Percentiles rank a stretch among this genome's conserved stretches.
Conservation (phyloP, 2,888 invertebrate genomes). For the Cantharis rustica region DNA sequence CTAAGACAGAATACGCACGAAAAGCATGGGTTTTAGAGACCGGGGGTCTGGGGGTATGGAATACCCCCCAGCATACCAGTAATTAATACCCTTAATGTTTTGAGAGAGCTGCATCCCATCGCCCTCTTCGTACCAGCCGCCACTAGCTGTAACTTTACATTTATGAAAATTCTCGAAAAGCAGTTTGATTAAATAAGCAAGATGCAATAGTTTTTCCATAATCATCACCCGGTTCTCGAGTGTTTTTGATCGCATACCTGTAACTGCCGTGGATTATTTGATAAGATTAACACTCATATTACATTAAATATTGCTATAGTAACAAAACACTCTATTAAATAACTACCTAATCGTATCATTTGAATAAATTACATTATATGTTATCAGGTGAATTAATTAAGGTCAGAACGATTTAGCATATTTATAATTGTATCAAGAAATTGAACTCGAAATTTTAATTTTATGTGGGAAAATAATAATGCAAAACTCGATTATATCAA, state of each 20-base stretch:
- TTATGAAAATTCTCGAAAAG: too few relatives aligned
- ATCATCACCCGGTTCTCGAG: neutral
- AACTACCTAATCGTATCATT: neutral
- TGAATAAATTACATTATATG: neutral
- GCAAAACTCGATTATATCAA: neutral
- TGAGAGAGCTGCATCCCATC: too few relatives aligned
- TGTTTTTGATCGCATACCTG: neutral
- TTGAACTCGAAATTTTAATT: neutral
- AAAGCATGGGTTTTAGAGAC: too few relatives aligned
- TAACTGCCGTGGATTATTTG: neutral
- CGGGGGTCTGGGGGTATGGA: too few relatives aligned
- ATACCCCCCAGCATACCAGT: too few relatives aligned
- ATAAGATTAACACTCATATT: neutral
- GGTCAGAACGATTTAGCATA: neutral
- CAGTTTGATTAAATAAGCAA: too few relatives aligned
- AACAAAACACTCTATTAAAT: neutral
- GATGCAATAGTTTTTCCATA: neutral
- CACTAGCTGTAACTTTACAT: too few relatives aligned
- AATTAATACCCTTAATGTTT: too few relatives aligned
- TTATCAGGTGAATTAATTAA: neutral
- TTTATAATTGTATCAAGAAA: neutral
- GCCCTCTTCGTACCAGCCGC: too few relatives aligned
- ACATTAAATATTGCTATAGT: neutral
- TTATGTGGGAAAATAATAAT: neutral
- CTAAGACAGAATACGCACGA: too few relatives aligned